phyloP scores from a whole-genome alignment of 1,140 invertebrate species.

The Aphidius gifuensis region DNA sequence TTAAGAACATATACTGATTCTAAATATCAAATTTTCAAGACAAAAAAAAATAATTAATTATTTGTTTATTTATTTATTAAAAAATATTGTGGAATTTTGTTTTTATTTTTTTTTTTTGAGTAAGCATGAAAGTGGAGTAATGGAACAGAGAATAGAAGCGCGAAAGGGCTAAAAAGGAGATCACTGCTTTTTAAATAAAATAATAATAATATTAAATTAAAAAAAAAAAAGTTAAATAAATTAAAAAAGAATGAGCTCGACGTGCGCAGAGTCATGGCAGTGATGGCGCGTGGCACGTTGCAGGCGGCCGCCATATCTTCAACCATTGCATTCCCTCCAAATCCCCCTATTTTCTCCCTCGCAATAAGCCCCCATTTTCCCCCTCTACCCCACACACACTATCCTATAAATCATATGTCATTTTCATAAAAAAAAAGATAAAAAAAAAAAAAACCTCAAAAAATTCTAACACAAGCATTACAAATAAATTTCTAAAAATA shows the following conservation, averaged over 20 bases:
- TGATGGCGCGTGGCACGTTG: constrained; percentile 48
- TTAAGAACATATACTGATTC: no score
- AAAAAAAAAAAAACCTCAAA: not conserved
- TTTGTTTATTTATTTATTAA: no score
- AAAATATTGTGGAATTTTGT: no score
- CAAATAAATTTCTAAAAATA: no score
- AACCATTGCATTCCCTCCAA: constrained; percentile 23
- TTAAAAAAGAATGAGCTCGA: constrained; percentile 21
- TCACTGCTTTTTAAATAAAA: not conserved
- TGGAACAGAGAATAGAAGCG: constrained; percentile 24
- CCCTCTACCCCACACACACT: constrained; percentile 4
- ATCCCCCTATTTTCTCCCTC: constrained; percentile 12
- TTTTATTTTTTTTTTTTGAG: no score
- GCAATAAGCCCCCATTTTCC: constrained; percentile 15
- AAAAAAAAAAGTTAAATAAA: constrained; percentile 20
- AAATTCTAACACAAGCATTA: not conserved
- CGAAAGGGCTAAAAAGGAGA: constrained; percentile 16
- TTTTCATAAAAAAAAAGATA: constrained; percentile 5
- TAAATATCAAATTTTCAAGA: no score
- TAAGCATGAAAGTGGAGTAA: constrained; percentile 35
- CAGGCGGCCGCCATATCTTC: constrained; percentile 44
- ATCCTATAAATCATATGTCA: constrained; percentile 26
- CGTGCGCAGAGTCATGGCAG: constrained; percentile 38
- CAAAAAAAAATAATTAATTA: no score
- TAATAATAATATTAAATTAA: constrained; percentile 14